Evolutionary conservation across 2,888 invertebrate genomes (phyloP).

Genomic region (Watsonalla cultraria): DNA sequence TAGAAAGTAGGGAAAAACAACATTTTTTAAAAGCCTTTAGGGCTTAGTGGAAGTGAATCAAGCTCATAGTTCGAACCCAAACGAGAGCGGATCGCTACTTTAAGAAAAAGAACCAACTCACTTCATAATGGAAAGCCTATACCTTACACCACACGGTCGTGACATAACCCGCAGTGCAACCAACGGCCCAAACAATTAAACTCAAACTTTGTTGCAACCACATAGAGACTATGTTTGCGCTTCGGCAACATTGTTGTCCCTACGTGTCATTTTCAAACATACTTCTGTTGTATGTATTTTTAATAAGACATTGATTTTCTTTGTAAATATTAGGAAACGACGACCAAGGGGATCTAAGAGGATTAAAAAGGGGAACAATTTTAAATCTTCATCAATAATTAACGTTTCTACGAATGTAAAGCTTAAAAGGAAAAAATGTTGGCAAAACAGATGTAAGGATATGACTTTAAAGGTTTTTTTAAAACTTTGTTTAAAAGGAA

Average conservation of each 20-base stretch:
- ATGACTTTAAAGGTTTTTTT: background rate
- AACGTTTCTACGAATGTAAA: conserved; percentile 23
- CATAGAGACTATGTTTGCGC: conserved; percentile 37
- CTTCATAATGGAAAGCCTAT: no score
- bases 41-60: no score
- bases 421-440: conserved; percentile 3
- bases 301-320: conserved; percentile 63
- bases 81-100: no score
- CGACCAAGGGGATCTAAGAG: conserved; percentile 17
- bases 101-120: no score
- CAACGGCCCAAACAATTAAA: conserved; percentile 34
- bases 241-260: conserved; percentile 29
- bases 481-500: background rate
- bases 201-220: conserved; percentile 46
- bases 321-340: conserved; percentile 17
- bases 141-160: conserved; percentile 20
- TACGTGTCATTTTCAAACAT: conserved; percentile 52
- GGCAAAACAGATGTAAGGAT: background rate
- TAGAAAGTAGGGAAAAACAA: no score
- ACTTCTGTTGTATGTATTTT: conserved; percentile 48
- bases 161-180: conserved; percentile 18
- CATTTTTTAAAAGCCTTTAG: no score
- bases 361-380: conserved; percentile 33
- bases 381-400: conserved; percentile 40
- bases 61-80: no score